Evolutionary conservation across 2,113 vertebrate genomes (phyloP).

Genomic region (Hippopotamus amphibius): DNA sequence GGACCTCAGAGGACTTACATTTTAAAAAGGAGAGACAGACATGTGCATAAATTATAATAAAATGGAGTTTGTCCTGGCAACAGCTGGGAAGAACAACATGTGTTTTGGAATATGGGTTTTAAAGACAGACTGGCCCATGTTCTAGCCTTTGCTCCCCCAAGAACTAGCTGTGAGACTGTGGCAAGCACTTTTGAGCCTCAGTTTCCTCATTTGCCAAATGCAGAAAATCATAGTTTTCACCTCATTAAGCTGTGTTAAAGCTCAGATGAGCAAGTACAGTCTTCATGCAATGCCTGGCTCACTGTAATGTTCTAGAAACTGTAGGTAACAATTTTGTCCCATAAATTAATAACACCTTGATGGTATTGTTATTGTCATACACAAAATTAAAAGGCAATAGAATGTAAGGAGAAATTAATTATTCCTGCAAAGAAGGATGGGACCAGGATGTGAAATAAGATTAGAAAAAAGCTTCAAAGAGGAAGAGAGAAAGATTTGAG

Average conservation of each 20-base stretch:
- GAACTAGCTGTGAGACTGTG: not conserved
- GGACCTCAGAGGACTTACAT: not conserved
- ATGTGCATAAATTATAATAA: not conserved
- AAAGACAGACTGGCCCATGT: not conserved
- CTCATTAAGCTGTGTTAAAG: not conserved
- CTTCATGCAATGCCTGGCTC: not conserved
- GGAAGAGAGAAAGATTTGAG: not conserved
- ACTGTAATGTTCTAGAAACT: not conserved
- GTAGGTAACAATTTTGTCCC: not conserved
- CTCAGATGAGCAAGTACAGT: not conserved
- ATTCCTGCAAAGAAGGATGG: not conserved
- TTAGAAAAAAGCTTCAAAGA: not conserved
- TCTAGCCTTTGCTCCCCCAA: not conserved
- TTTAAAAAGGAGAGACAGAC: not conserved
- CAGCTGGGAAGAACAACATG: not conserved
- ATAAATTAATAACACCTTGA: not conserved
- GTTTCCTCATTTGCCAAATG: not conserved
- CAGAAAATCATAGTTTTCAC: not conserved
- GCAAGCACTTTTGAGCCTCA: conserved; percentile 25
- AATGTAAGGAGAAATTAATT: not conserved
- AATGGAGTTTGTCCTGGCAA: not conserved
- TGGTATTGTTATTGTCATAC: not conserved
- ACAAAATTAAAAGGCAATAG: conserved; percentile 30
- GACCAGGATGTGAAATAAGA: not conserved
- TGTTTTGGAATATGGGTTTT: not conserved